Evolutionary conservation across 2,113 vertebrate species (phyloP).

Genomic region (Zosterops lateralis): DNA sequence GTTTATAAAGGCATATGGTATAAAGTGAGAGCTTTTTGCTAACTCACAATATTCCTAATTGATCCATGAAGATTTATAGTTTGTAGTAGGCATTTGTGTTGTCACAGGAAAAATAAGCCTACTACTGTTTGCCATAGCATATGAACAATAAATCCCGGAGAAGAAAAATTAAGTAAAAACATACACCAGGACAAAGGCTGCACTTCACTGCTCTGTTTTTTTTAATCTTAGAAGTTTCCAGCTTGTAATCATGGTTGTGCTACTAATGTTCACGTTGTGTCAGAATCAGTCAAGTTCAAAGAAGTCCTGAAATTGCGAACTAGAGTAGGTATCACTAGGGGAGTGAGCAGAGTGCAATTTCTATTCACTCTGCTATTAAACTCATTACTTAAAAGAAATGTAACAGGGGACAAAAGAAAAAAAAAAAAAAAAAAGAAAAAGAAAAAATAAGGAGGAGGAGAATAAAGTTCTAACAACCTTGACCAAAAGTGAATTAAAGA

Average conservation of each 20-base stretch:
- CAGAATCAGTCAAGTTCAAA: slow-evolving; percentile 9
- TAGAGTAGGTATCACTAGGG: neutral
- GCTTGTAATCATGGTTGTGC: neutral
- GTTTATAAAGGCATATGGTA: neutral
- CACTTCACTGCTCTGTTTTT: neutral
- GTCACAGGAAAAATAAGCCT: neutral
- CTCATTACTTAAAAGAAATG: neutral
- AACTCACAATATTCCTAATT: neutral
- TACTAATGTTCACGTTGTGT: neutral
- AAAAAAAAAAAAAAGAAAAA: too few species aligned
- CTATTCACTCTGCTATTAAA: neutral
- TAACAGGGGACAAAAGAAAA: neutral
- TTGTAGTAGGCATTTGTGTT: neutral
- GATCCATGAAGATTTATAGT: neutral
- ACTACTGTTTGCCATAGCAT: neutral
- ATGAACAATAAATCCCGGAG: neutral
- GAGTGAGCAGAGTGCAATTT: neutral
- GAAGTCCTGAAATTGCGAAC: neutral
- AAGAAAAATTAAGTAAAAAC: neutral
- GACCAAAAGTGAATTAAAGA: neutral
- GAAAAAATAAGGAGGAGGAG: neutral
- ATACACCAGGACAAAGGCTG: neutral
- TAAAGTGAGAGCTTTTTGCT: neutral
- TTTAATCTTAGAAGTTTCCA: neutral
- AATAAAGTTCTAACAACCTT: neutral